Evolutionary conservation across 2,797 vertebrate species (phyloP), one percentile per base, ranked within the genome.

Genomic region (Toxotes lorentzi): DNA sequence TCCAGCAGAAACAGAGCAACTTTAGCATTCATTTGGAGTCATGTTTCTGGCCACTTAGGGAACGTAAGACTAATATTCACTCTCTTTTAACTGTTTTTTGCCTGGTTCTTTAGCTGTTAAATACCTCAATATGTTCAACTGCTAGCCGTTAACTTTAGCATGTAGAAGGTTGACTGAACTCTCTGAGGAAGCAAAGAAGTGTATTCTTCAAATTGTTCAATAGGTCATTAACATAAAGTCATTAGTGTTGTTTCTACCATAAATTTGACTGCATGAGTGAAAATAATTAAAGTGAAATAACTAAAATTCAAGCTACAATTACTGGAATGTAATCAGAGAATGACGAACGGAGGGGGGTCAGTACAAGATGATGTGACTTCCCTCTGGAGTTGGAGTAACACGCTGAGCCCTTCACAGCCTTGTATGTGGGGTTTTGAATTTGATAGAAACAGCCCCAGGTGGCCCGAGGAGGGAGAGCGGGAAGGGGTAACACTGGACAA

Each of bases 401-500:
- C 23, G 67, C 47, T 57, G 56, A 69, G 67, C 60, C 53, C 11
- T 58, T 78, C 16, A 24, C 12, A 61, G 60, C 23, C 30, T 60
- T 73, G 17, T 61, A 53, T 45, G 56, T 48, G 34, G 35, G 67
- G 43, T 54, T 80, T 59, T n/a, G 32, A 65, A 63, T 76, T 56
- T 45, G 43, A 76, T 23, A 54, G 50, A 75, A 77, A 41, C 14
- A 54, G 76, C 77, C 65, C 48, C 62, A 70, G 72, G 68, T 61
- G 57, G 56, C 48, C 40, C 1, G 23, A 66, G 34, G 61, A 72
- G n/a, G 43, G 48, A 64, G 65, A 72, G 67, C 1, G 8, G 63
- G 23, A 59, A 24, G 70, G 67, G 47, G 60, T 76, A 70, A 76
- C 38, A 51, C 40, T 24, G 50, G 53, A 16, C 38, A 57, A 45